phyloP scores from a whole-genome alignment of 2,797 vertebrate genomes.

The Propithecus deckenii region DNA sequence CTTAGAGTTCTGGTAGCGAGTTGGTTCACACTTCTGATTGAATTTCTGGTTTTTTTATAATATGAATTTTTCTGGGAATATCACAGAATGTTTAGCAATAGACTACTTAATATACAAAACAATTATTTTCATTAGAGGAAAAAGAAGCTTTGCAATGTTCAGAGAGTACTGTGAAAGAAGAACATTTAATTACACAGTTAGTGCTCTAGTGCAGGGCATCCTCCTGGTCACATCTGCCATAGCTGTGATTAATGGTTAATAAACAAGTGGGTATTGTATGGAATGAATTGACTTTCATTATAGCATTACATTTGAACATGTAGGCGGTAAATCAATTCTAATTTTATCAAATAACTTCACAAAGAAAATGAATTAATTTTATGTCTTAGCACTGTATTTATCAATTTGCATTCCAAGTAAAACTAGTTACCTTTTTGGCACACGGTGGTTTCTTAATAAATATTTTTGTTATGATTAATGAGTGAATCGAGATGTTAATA shows the following conservation, averaged over 20 bases:
- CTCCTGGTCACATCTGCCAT: not conserved
- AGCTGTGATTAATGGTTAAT: conserved; percentile 49
- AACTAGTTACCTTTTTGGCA: not conserved
- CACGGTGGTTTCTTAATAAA: not conserved
- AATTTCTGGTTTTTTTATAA: not conserved
- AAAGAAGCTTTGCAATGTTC: conserved; percentile 29
- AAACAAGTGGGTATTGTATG: conserved; percentile 21
- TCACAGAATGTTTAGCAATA: not conserved
- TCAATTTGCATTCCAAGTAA: conserved; percentile 29
- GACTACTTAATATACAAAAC: not conserved
- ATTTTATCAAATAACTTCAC: conserved; percentile 55
- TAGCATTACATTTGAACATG: conserved; percentile 18
- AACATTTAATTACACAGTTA: conserved; percentile 60
- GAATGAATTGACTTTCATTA: conserved; percentile 17
- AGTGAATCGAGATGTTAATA: not conserved
- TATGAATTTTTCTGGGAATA: not conserved
- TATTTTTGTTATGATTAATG: conserved; percentile 21
- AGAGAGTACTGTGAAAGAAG: conserved; percentile 3
- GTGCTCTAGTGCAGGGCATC: not conserved
- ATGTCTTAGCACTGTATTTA: not conserved
- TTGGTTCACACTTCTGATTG: not conserved
- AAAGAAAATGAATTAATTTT: conserved; percentile 51
- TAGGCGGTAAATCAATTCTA: conserved; percentile 48
- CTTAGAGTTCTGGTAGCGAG: not conserved
- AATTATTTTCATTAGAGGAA: conserved; percentile 37